Evolutionary conservation across 2,888 invertebrate genomes (phyloP), one percentile per base, ranked within the genome.

Genomic region (Hermaeophaga mercurialis): DNA sequence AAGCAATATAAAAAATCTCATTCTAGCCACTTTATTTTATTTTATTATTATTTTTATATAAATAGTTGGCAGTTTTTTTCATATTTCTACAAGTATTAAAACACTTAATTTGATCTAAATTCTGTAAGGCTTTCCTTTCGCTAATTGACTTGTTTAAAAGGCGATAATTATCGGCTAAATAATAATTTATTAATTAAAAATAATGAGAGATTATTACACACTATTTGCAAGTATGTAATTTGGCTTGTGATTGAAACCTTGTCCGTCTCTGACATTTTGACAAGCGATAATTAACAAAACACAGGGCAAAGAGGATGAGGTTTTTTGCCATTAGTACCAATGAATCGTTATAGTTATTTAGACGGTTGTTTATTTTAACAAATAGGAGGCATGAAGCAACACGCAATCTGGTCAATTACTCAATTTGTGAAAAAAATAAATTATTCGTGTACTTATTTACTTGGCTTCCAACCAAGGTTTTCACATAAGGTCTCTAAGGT

Each of bases 161-260:
- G 31, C n/a, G 31, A 22, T 48, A 17, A 34, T 31, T n/a, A 47
- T n/a, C 36, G 18, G 24, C 22, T 48, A 48, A 18, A 34, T 15
- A 14, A 12, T 24, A 34, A 48, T 34, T 48, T 48, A 36, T 38
- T 17, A 48, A 48, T 48, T 48, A 48, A 48, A 48, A 24, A 48
- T 48, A 48, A 48, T 24, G 47, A 48, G 47, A n/a, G 4, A 24
- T 11, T 36, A 36, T 48, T 36, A 38, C 17, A 38, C 17, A 9
- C 6, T 9, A 38, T 38, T 11, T 38, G 34, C 17, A 26, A 36
- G 9, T 48, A 17, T 48, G 26, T 48, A 48, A 48, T 48, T 48
- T 48, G 15, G 11, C 11, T 18, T 19, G 11, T 34, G 18, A 36
- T 31, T 22, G 34, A 48, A 24, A 36, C 19, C 18, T 48, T 48